phyloP scores from a whole-genome alignment of 1,140 invertebrate genomes.

The Rhagoletis zephyria region DNA sequence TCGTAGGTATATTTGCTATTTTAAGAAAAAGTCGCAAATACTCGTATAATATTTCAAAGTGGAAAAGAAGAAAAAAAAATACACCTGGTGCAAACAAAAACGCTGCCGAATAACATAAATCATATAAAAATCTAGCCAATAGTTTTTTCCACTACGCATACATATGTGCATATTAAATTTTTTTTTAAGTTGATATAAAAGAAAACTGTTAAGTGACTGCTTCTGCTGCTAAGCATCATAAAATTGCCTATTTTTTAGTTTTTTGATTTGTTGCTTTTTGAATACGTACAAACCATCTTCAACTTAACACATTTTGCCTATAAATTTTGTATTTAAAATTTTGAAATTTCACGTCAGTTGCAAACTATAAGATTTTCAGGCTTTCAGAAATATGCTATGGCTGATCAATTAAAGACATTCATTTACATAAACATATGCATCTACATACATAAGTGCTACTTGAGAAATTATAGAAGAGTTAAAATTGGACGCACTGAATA shows the following conservation, averaged over 20 bases:
- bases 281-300: background rate
- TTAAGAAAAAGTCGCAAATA: slow-evolving; percentile 31
- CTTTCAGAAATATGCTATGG: background rate
- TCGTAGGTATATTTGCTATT: background rate
- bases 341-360: slow-evolving; percentile 3
- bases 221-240: background rate
- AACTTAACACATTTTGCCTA: slow-evolving; percentile 37
- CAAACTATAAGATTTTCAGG: background rate
- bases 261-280: background rate
- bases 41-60: slow-evolving; percentile 30
- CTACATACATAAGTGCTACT: background rate
- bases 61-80: background rate
- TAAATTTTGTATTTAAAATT: slow-evolving; percentile 37
- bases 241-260: background rate
- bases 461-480: background rate
- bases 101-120: background rate
- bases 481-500: too few relatives aligned
- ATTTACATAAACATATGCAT: background rate
- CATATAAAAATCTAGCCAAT: background rate
- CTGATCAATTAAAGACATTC: background rate
- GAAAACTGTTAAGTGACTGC: background rate
- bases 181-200: background rate
- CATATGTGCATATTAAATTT: background rate
- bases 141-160: background rate
- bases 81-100: background rate